phyloP scores from a whole-genome alignment of 2,797 vertebrate genomes.

The Chanos chanos region DNA sequence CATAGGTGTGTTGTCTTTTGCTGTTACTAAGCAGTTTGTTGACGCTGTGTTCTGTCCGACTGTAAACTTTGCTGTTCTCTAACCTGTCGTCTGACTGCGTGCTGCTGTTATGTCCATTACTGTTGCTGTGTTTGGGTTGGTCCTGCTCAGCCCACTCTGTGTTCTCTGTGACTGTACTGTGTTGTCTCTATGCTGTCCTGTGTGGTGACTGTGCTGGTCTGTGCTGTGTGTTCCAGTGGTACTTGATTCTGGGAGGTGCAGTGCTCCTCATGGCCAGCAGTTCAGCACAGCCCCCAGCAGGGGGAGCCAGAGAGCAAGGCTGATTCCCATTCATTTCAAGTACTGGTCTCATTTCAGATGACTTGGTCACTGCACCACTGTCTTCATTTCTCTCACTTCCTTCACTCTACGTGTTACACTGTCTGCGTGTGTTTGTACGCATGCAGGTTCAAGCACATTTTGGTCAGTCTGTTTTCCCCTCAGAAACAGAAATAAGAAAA shows the following conservation, averaged over 20 bases:
- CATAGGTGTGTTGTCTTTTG: too few relatives aligned
- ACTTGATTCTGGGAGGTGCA: slow-evolving; percentile 92
- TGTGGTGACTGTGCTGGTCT: slow-evolving; percentile 66
- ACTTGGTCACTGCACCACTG: slow-evolving; percentile 33
- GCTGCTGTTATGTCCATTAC: background rate
- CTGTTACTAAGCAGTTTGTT: too few relatives aligned
- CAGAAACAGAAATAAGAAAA: too few relatives aligned
- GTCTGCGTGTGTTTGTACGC: slow-evolving; percentile 9
- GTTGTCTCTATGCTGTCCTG: slow-evolving; percentile 32
- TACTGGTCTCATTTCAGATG: slow-evolving; percentile 68
- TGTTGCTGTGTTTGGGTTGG: background rate
- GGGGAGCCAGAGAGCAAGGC: slow-evolving; percentile 80
- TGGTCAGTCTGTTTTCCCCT: background rate
- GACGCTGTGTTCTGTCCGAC: too few relatives aligned
- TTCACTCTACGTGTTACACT: background rate
- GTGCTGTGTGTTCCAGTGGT: slow-evolving; percentile 86
- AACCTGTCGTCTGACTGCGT: background rate
- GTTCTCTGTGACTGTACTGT: slow-evolving; percentile 42
- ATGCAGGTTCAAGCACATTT: background rate
- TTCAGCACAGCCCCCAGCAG: slow-evolving; percentile 81
- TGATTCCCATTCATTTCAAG: slow-evolving; percentile 74
- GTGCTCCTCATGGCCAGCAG: slow-evolving; percentile 89
- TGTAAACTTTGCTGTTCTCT: background rate
- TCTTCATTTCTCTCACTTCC: background rate
- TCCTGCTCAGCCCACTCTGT: slow-evolving; percentile 24